Percentiles rank a stretch among this genome's conserved stretches.
phyloP scores from a whole-genome alignment of 2,113 vertebrate genomes.

The Mandrillus leucophaeus region DNA sequence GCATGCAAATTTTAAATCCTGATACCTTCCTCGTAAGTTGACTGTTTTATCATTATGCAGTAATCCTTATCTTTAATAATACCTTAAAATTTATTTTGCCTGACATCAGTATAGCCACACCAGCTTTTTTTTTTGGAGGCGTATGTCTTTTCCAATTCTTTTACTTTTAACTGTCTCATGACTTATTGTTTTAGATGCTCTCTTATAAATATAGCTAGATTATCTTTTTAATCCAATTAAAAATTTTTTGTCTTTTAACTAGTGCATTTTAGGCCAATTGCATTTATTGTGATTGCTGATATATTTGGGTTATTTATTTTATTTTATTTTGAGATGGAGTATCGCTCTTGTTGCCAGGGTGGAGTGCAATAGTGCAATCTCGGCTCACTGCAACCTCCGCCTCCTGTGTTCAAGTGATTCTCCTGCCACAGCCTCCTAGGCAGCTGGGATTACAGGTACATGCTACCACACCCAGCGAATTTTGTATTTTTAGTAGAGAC shows the following conservation, averaged over 20 bases:
- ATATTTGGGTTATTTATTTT: not conserved
- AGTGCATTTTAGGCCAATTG: not conserved
- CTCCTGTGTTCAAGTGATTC: no score
- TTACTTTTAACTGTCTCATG: slow-evolving; percentile 5
- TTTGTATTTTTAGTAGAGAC: no score
- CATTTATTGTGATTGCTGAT: not conserved
- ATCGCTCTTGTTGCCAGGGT: no score
- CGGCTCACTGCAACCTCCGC: no score
- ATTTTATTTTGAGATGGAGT: no score
- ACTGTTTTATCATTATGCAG: not conserved
- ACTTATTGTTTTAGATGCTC: not conserved
- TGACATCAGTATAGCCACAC: not conserved
- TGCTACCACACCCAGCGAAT: no score
- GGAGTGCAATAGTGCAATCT: no score
- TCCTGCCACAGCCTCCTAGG: no score
- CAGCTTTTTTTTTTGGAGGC: not conserved
- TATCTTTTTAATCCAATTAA: not conserved
- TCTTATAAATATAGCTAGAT: not conserved
- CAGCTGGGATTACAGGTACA: no score
- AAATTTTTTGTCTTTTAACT: not conserved
- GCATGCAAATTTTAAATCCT: not conserved
- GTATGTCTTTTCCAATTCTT: not conserved
- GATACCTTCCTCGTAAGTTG: not conserved
- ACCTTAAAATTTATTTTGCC: not conserved
- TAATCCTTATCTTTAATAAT: not conserved